Percentiles rank a stretch among this genome's conserved stretches.
Conservation (phyloP, 2,797 vertebrate genomes). For the Hirundo rustica region DNA sequence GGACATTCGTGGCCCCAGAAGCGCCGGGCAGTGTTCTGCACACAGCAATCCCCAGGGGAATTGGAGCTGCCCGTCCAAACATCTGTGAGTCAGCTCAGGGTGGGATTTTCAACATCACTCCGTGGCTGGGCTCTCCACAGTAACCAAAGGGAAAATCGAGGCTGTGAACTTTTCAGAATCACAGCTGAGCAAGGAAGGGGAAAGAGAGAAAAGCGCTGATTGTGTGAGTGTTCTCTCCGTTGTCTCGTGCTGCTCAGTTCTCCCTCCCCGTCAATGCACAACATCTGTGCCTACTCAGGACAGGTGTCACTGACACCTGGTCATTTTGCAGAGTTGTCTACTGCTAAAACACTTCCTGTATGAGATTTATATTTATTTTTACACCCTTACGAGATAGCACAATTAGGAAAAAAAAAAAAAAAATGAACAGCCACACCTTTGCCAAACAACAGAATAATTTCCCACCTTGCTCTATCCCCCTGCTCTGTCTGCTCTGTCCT, state of each 20-base stretch:
- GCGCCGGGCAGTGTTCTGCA: not conserved
- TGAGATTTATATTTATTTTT: not conserved
- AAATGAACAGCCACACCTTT: not conserved
- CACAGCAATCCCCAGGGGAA: not conserved
- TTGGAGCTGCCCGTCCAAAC: not conserved
- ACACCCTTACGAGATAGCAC: not conserved
- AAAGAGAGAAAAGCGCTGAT: not conserved
- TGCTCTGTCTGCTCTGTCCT: not conserved
- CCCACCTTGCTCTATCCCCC: not conserved
- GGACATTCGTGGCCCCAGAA: not conserved
- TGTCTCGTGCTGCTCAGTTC: not conserved
- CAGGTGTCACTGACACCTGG: not conserved
- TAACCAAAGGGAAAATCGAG: not conserved
- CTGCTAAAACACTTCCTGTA: not conserved
- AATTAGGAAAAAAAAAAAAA: not conserved
- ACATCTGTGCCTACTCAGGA: not conserved
- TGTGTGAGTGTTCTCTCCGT: not conserved
- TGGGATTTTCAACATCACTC: not conserved
- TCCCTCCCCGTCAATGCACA: not conserved
- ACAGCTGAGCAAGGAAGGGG: not conserved
- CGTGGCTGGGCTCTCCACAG: not conserved
- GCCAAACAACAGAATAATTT: not conserved
- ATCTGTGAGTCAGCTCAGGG: not conserved
- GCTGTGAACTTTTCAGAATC: not conserved
- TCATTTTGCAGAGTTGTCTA: not conserved